These are phyloP conservation scores for Papilio elwesi DNA, from an alignment of 2,888 invertebrate species.

Conservation along the genomic window DNA sequence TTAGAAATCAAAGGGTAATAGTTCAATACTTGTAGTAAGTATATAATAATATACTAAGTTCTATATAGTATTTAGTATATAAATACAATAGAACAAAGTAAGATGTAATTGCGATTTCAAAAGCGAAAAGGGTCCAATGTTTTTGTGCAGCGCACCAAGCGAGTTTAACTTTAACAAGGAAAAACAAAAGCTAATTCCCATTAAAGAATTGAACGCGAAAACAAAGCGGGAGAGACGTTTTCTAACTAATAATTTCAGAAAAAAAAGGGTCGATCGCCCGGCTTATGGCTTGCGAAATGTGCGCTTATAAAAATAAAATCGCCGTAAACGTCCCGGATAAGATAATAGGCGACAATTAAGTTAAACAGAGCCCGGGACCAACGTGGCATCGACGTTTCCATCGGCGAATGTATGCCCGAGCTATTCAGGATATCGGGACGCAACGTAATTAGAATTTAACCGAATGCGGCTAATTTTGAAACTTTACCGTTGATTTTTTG, in stretches of 20 bases:
- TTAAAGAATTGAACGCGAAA: constrained; percentile 31
- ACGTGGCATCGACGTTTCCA: constrained; percentile 44
- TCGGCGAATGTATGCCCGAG: constrained; percentile 46
- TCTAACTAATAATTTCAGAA: constrained; percentile 35
- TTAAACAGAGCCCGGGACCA: constrained; percentile 43
- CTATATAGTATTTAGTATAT: neutral
- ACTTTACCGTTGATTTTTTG: neutral
- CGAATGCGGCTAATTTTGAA: constrained; percentile 1
- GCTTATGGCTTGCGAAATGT: constrained; percentile 38
- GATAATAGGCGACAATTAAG: constrained; percentile 47
- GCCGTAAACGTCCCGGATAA: constrained; percentile 45
- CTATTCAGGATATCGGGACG: constrained; percentile 13
- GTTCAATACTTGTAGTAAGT: too few species aligned
- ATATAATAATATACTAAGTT: too few species aligned
- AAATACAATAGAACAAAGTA: neutral
- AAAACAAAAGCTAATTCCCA: constrained; percentile 28
- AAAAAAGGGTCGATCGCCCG: constrained; percentile 35
- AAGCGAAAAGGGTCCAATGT: neutral
- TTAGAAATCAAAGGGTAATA: too few species aligned
- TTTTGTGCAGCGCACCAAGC: neutral
- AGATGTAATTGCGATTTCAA: neutral
- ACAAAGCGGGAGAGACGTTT: constrained; percentile 18
- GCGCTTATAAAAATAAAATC: constrained; percentile 38
- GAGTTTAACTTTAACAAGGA: constrained; percentile 11
- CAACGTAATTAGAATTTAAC: constrained; percentile 21